These are phyloP conservation scores for Hylia prasina DNA, from an alignment of 2,113 vertebrate species.

Conservation along the genomic window DNA sequence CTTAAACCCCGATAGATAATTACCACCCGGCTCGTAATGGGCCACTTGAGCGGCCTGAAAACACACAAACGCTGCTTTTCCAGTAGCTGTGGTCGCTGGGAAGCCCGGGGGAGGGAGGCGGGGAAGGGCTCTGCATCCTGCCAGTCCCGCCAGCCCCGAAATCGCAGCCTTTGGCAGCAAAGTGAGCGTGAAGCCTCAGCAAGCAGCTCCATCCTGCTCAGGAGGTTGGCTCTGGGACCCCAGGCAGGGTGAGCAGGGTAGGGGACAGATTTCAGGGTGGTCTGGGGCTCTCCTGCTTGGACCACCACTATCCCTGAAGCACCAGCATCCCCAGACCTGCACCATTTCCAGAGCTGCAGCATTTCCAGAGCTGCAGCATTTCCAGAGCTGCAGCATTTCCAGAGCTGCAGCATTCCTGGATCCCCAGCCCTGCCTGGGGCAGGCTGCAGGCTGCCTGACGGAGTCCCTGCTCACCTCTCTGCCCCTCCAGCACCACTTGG, in stretches of 20 bases:
- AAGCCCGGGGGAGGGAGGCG: neutral
- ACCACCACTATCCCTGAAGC: neutral
- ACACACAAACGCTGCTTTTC: neutral
- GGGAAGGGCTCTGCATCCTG: neutral
- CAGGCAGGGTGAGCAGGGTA: neutral
- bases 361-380: accelerated
- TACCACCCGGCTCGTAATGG: neutral
- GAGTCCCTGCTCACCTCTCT: neutral
- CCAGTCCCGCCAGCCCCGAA: neutral
- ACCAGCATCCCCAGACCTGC: accelerated
- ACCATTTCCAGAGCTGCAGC: accelerated
- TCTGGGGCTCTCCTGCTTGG: neutral
- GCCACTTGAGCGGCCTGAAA: neutral
- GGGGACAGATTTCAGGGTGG: neutral
- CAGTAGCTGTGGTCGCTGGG: neutral
- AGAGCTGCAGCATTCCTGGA: accelerated
- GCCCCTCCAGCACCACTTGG: neutral
- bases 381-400: accelerated
- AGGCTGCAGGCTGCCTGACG: accelerated
- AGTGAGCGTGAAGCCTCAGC: neutral
- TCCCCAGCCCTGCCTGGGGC: accelerated
- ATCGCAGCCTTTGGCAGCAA: neutral
- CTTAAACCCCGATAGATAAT: neutral
- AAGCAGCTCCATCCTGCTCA: accelerated
- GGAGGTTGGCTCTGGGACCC: neutral